phyloP scores from a whole-genome alignment of 2,113 vertebrate species.

The Engystomops pustulosus region DNA sequence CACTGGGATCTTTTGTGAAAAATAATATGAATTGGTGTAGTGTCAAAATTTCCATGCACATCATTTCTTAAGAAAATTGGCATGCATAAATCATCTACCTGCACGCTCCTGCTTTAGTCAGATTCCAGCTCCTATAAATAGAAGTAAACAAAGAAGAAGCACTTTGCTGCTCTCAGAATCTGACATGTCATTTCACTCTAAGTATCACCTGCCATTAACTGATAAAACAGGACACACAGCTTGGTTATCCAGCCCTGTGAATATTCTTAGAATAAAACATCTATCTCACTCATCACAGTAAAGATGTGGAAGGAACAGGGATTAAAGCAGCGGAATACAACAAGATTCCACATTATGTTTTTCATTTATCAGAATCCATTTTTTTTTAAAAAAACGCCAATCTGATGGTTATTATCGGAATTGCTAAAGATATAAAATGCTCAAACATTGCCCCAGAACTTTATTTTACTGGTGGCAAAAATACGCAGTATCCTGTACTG shows the following conservation, averaged over 20 bases:
- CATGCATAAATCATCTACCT: conserved; percentile 28
- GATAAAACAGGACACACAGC: conserved; percentile 26
- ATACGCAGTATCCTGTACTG: too few relatives aligned
- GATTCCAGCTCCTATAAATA: not conserved
- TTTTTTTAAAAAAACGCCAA: too few relatives aligned
- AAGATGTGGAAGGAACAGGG: not conserved
- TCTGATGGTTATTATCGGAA: too few relatives aligned
- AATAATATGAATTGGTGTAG: conserved; percentile 20
- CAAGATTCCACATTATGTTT: not conserved
- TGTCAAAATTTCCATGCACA: conserved; percentile 12
- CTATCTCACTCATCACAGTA: not conserved
- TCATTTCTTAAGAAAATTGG: conserved; percentile 39
- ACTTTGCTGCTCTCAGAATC: conserved; percentile 17
- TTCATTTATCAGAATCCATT: too few relatives aligned
- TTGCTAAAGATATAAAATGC: too few relatives aligned
- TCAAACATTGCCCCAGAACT: too few relatives aligned
- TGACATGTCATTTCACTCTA: conserved; percentile 17
- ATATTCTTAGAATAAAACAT: conserved; percentile 1
- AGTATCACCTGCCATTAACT: conserved; percentile 32
- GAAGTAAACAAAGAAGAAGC: conserved; percentile 1
- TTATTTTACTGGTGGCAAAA: too few relatives aligned
- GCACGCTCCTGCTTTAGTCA: not conserved
- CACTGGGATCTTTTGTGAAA: not conserved
- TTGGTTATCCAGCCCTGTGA: not conserved
- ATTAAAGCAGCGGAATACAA: not conserved